Percentiles rank a stretch among this genome's conserved stretches.
phyloP scores from a whole-genome alignment of 23 tunicate genomes.

The Oikopleura dioica region DNA sequence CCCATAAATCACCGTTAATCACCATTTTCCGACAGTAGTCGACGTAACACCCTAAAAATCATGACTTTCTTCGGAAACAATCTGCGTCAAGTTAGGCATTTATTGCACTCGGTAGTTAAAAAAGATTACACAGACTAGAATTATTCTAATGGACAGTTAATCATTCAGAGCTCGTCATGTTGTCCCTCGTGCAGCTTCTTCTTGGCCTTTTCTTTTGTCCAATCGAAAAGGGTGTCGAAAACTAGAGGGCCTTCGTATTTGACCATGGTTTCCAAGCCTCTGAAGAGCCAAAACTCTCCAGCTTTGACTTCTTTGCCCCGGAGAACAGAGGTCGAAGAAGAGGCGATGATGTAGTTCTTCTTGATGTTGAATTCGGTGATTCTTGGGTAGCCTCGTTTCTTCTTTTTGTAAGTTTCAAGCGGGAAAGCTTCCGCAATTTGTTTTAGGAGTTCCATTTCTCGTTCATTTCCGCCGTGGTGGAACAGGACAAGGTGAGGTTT shows the following conservation, averaged over 20 bases:
- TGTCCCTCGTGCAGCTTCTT: background rate
- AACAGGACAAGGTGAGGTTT: background rate
- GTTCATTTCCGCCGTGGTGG: background rate
- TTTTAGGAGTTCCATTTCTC: background rate
- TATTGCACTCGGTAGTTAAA: too few species aligned
- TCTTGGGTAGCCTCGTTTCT: constrained; percentile 12
- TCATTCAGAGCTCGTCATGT: constrained; percentile 9
- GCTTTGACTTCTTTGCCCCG: background rate
- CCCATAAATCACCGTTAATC: too few species aligned
- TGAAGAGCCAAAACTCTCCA: background rate
- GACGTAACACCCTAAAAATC: too few species aligned
- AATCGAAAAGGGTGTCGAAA: background rate
- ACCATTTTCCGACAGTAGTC: too few species aligned
- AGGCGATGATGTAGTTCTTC: background rate
- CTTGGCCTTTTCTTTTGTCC: background rate
- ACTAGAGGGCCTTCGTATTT: background rate
- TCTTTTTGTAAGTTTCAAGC: background rate
- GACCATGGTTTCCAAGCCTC: background rate
- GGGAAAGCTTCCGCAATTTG: background rate
- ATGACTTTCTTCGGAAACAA: too few species aligned
- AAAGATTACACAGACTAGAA: too few species aligned
- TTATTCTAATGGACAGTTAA: too few species aligned
- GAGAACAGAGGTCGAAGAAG: background rate
- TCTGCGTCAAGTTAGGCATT: too few species aligned
- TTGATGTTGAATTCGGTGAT: constrained; percentile 2